A percentile compares a stretch with the other conserved stretches of the same genome.
These are phyloP conservation scores for Psophia crepitans DNA, from an alignment of 2,113 vertebrate species.

Conservation along the genomic window DNA sequence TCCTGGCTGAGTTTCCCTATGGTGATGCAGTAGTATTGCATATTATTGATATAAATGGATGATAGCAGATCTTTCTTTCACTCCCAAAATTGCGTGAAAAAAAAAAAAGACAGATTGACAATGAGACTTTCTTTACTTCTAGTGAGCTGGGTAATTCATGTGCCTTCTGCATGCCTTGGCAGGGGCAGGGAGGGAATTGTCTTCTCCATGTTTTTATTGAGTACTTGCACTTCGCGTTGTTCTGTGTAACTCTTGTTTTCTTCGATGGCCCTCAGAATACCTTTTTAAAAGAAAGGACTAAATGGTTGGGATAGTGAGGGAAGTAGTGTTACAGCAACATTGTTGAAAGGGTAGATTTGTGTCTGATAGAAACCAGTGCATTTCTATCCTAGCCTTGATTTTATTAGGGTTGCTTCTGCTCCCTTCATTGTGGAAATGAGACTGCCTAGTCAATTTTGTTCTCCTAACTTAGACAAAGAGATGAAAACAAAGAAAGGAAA, in stretches of 20 bases:
- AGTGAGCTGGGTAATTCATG: not conserved
- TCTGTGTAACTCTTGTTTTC: not conserved
- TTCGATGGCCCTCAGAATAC: accelerated
- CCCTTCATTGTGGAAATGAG: not conserved
- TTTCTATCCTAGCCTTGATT: not conserved
- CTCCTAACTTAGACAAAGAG: not conserved
- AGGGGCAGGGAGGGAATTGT: not conserved
- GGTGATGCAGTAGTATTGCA: not conserved
- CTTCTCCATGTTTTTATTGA: not conserved
- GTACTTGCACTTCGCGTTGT: not conserved
- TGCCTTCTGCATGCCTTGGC: not conserved
- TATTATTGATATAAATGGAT: not conserved
- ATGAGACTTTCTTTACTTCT: not conserved
- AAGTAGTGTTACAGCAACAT: not conserved
- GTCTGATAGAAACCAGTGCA: not conserved
- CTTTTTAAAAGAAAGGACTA: not conserved
- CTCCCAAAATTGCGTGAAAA: accelerated
- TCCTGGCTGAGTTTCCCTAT: not conserved
- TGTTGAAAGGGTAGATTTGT: not conserved
- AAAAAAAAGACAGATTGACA: not conserved
- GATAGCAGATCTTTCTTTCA: not conserved
- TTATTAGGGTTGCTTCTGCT: not conserved
- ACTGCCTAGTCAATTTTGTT: not conserved
- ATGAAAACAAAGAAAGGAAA: not conserved
- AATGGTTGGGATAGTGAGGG: not conserved